Conservation (phyloP, 2,797 vertebrate genomes). For the Caiman crocodilus region DNA sequence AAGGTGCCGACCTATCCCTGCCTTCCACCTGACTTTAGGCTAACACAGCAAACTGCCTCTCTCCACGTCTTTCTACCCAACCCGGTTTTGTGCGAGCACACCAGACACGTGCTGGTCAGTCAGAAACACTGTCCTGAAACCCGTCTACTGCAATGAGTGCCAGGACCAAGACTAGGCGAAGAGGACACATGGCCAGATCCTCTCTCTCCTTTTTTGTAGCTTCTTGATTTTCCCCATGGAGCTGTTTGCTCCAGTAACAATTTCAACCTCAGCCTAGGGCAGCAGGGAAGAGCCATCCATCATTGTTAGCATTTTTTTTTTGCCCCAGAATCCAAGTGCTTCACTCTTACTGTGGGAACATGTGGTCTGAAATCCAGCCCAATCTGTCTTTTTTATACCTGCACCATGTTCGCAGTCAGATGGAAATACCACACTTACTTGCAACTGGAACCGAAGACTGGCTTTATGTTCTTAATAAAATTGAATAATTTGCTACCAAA, state of each 20-base stretch:
- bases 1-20: no score
- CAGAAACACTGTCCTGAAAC: background rate
- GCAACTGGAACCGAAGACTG: background rate
- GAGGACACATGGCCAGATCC: no score
- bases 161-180: background rate
- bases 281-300: background rate
- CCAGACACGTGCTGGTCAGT: no score
- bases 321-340: background rate
- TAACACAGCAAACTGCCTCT: no score
- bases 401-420: background rate
- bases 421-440: background rate
- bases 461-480: slow-evolving; percentile 40
- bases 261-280: background rate
- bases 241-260: background rate
- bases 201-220: background rate
- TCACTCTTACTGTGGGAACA: background rate
- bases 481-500: slow-evolving; percentile 78
- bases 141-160: background rate
- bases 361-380: background rate
- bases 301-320: background rate
- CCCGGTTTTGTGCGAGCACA: no score
- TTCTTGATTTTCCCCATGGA: background rate
- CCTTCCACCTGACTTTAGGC: no score
- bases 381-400: background rate
- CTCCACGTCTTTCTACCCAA: no score